Conservation (phyloP, 2,888 invertebrate species). For the Drosophila mimica region DNA sequence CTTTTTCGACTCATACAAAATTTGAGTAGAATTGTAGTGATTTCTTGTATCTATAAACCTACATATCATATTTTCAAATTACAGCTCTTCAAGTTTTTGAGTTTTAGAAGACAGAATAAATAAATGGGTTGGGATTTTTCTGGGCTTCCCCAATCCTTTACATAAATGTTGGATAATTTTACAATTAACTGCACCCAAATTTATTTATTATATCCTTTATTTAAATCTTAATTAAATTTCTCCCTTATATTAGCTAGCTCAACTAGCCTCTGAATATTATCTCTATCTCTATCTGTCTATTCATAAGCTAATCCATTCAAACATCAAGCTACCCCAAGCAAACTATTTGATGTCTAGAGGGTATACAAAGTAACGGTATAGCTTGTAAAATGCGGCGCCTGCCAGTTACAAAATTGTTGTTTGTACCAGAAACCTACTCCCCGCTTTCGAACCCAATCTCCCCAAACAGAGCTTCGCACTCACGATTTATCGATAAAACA, state of each 20-base stretch:
- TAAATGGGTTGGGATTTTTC: background rate
- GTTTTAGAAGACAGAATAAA: background rate
- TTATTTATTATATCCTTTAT: too few species aligned
- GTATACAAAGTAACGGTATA: constrained; percentile 38
- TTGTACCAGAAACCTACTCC: constrained; percentile 18
- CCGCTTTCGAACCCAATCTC: background rate
- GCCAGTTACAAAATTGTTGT: constrained; percentile 58
- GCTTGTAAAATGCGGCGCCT: constrained; percentile 57
- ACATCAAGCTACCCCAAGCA: background rate
- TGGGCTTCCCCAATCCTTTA: too few species aligned
- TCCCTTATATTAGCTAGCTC: background rate
- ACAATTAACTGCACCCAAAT: too few species aligned
- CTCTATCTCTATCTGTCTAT: background rate
- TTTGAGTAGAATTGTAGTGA: background rate
- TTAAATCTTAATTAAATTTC: too few species aligned
- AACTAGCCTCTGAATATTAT: background rate
- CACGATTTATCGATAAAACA: constrained; percentile 76
- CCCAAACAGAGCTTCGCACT: constrained; percentile 36
- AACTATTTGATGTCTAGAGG: background rate
- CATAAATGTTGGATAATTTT: too few species aligned
- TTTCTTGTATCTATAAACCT: too few species aligned
- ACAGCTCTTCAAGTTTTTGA: too few species aligned
- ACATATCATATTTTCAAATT: background rate
- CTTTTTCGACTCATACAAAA: background rate
- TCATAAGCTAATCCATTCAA: background rate